These are phyloP conservation scores for Asbolus verrucosus DNA, from an alignment of 1,140 invertebrate species.

Conservation along the genomic window DNA sequence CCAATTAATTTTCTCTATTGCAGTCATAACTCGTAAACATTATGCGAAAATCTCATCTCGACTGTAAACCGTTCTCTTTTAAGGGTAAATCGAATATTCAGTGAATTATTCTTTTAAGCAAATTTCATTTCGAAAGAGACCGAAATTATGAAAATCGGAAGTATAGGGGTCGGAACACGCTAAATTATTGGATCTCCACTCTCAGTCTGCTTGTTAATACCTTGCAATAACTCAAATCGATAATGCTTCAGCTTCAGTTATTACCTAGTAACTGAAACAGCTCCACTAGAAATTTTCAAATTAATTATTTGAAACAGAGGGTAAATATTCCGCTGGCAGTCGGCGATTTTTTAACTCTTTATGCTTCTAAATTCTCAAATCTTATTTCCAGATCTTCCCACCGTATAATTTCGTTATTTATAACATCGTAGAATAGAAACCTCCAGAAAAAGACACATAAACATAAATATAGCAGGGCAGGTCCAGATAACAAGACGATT, in stretches of 20 bases:
- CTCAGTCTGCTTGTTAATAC: too few species aligned
- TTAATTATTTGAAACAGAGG: too few species aligned
- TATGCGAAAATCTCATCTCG: too few species aligned
- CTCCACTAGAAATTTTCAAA: too few species aligned
- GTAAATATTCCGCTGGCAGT: too few species aligned
- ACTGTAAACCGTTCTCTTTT: background rate
- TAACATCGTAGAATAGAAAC: slow-evolving; percentile 18
- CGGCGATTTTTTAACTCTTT: background rate
- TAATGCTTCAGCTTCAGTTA: too few species aligned
- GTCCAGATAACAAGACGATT: slow-evolving; percentile 32
- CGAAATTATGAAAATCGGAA: slow-evolving; percentile 1
- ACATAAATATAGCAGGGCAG: slow-evolving; percentile 21
- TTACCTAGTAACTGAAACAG: too few species aligned
- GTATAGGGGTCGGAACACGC: background rate
- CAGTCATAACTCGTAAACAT: background rate
- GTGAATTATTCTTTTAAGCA: background rate
- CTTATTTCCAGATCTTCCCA: too few species aligned
- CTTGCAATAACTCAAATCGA: too few species aligned
- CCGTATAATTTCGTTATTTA: slow-evolving; percentile 30
- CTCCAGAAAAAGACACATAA: slow-evolving; percentile 13
- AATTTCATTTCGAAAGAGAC: background rate
- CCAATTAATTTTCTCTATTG: background rate
- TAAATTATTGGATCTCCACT: slow-evolving; percentile 15
- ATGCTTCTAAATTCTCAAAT: too few species aligned
- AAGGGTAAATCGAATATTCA: slow-evolving; percentile 9